These are phyloP conservation scores for Tachycineta bicolor DNA, from an alignment of 2,113 vertebrate species.

Conservation along the genomic window DNA sequence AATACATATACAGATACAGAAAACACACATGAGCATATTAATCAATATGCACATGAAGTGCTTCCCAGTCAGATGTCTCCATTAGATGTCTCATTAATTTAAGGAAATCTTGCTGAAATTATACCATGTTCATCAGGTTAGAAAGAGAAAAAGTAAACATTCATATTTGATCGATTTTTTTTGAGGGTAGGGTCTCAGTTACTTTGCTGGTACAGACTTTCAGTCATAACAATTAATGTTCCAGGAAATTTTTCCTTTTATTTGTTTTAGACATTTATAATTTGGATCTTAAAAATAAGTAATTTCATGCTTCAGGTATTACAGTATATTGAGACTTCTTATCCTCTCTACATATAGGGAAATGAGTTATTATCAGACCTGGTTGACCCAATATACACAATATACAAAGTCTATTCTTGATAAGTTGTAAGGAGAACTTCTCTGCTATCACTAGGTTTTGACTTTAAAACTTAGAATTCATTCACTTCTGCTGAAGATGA, in stretches of 20 bases:
- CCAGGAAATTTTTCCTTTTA: background rate
- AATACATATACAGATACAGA: background rate
- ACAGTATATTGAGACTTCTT: background rate
- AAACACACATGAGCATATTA: background rate
- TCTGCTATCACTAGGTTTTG: background rate
- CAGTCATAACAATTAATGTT: background rate
- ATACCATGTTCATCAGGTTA: background rate
- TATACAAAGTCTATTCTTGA: background rate
- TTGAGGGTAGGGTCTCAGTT: background rate
- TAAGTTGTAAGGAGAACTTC: background rate
- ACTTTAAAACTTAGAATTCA: background rate
- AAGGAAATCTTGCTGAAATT: background rate
- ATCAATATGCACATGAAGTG: background rate
- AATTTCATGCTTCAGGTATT: constrained; percentile 28
- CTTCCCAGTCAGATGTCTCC: background rate
- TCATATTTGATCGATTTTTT: background rate
- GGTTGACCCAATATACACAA: background rate
- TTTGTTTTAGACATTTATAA: background rate
- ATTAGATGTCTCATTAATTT: background rate
- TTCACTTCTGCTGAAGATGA: background rate
- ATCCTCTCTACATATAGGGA: background rate
- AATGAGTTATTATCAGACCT: background rate
- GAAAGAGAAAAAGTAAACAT: background rate
- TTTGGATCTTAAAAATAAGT: background rate
- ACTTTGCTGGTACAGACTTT: background rate